Base-by-base conservation (phyloP, 2,113 vertebrate species). In the Vidua macroura region DNA sequence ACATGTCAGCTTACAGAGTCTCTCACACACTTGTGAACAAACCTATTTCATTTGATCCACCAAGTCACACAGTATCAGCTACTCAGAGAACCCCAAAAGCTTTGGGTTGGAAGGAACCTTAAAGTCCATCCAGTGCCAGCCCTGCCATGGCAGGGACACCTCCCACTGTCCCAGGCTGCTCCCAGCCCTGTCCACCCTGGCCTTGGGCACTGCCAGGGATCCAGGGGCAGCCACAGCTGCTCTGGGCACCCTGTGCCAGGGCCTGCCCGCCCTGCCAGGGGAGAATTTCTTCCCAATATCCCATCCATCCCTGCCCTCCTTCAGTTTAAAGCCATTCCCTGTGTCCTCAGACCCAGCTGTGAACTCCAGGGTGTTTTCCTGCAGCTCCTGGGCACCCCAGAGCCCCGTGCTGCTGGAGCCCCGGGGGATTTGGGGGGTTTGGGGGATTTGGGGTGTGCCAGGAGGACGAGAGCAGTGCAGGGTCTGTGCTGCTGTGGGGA, bases 111-210 rank as follows among this genome's bases (percentile, higher is more conserved):
- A 52, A 60, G 9, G 33, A 0, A 37, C 6, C 1, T 18, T 2
- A 25, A 31, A 59, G 0, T 0, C 0, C 53, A 27, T 2, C 21
- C 53, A 31, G 9, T 18, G 0, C 44, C 37, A 27, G 14, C 62
- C 25, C 25, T 18, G 53, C 27, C 73, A 52, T 44, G 46, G 21
- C 73, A 68, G 53, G 27, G 83, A 68, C 73, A 44, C 33, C 46
- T 68, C 0, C 63, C 46, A 22, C 53, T 37, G 11, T 12, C 37
- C 73, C 63, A 77, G 73, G 72, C 15, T 59, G 35, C 35, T 76
- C 72, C 62, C 0, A 49, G 1, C 43, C 81, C 35, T 17, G 20
- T 21, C 44, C 72, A 76, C 1, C 52, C 62, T 58, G 83, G 60
- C 60, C 30, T 59, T 58, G 72, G 70, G 2, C 83, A 51, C 52